Base-by-base conservation (phyloP, 1,140 invertebrate species). In the Cherax quadricarinatus region DNA sequence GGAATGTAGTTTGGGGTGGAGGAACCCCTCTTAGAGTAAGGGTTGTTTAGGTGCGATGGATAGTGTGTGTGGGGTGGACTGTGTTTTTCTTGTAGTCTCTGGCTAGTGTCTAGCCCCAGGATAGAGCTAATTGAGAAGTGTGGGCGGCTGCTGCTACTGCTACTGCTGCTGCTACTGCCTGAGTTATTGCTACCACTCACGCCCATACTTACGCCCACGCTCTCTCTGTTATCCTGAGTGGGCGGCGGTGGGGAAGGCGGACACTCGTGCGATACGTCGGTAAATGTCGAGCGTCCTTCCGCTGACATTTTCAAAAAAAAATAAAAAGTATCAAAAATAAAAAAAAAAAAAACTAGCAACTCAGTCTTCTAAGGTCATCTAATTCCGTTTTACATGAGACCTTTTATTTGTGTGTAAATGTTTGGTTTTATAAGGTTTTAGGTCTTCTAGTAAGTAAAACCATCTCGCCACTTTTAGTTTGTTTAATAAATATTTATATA, bases 101-200 rank as follows among this genome's bases (percentile, higher is more conserved):
- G 88, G 18, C 70, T 41, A 18, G 92, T 86, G 57, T 93, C 91
- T 18, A 93, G 88, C 24, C 93, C 93, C 51, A 93, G 75, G 78
- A 93, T 89, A 49, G 93, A 93, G 41, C 93, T 93, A n/a, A 93
- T 93, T 16, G 93, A 93, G 85, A 93, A 93, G 79, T 93, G 93
- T 75, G 92, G 92, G 49, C 84, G 92, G 73, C 79, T 78, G n/a
- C 86, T 51, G 66, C 53, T 90, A 16, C 70, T 78, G 41, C 78
- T 81, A 30, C 83, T 70, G 84, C 89, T 49, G 30, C 60, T 18
- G 16, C 86, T 49, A 49, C 48, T 89, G 48, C 66, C 78, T 30
- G 75, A 80, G 49, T 66, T 80, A 73, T 83, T 48, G 60, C 80
- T 21, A 49, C 48, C 51, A 21, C 60, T 73, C 75, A 78, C 78